phyloP scores from a whole-genome alignment of 2,888 invertebrate species.

The Ectemnius cavifrons region DNA sequence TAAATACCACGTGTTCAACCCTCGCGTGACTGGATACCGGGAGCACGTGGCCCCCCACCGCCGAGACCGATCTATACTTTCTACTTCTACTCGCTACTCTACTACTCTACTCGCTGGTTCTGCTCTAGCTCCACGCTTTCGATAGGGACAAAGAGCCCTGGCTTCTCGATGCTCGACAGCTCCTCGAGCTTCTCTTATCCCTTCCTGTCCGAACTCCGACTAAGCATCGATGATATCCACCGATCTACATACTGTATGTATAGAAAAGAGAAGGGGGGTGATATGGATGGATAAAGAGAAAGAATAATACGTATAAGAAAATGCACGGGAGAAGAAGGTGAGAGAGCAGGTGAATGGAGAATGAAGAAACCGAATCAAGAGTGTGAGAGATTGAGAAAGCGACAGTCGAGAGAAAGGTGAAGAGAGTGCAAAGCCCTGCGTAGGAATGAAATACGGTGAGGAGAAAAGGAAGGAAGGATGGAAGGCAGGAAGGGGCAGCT shows the following conservation, averaged over 20 bases:
- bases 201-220: background rate
- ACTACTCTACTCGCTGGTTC: background rate
- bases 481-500: background rate
- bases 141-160: background rate
- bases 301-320: slow-evolving; percentile 14
- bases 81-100: background rate
- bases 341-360: slow-evolving; percentile 33
- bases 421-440: slow-evolving; percentile 2
- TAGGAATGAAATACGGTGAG: slow-evolving; percentile 14
- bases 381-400: background rate
- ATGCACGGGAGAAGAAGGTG: slow-evolving; percentile 25
- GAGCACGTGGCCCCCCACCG: slow-evolving; percentile 67
- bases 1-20: slow-evolving; percentile 57
- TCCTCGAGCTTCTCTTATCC: too few species aligned
- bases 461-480: slow-evolving; percentile 5
- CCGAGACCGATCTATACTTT: slow-evolving; percentile 9
- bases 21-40: slow-evolving; percentile 59
- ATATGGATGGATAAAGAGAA: too few species aligned
- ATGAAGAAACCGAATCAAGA: background rate
- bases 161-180: background rate
- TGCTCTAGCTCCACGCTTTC: slow-evolving; percentile 1
- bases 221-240: slow-evolving; percentile 27
- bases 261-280: too few species aligned
- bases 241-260: too few species aligned
- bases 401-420: slow-evolving; percentile 5